Base-by-base conservation (phyloP, 1,140 invertebrate species). In the Drosophila nigromelanica region DNA sequence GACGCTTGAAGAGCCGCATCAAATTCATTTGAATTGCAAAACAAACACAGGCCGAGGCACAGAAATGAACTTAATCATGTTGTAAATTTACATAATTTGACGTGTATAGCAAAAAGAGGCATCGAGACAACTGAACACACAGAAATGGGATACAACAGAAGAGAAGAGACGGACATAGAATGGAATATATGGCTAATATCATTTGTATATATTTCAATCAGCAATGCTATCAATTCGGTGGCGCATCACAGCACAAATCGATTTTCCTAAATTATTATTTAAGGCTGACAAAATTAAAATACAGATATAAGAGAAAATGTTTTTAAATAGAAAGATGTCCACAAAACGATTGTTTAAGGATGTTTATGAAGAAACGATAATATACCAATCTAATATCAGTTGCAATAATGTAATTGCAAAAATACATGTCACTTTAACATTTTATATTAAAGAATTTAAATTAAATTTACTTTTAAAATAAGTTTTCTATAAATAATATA, bases 61-160 rank as follows among this genome's bases (percentile, higher is more conserved):
- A 73, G 30, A 87, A 82, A 82, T 67, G 76, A 74, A 73, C 83
- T 83, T 87, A 87, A 89, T 87, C 83, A 77, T 89, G 83, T 82
- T 79, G 83, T 87, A 87, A 87, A 87, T 87, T 87, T 87, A 73
- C 83, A 87, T 87, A 89, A 87, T 87, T 79, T 89, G 83, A 89
- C 79, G 73, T 69, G 74, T 68, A 51, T 66, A 51, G 45, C 42
- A 60, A 56, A 52, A 60, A 73, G 61, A 24, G 56, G 37, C 35
- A 37, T 40, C 30, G 27, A 63, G 35, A 64, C 69, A 51, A 59
- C 62, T 67, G 47, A 40, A 67, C 67, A 55, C 37, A 15, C 30
- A 33, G 30, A 51, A 51, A 21, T 8, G 37, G 45, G 8, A 50
- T 24, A 52, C 15, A 35, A 66, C 56, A 39, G 27, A 37, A 45